Evolutionary conservation across 2,888 invertebrate genomes (phyloP).

Genomic region (Xestia c-nigrum): DNA sequence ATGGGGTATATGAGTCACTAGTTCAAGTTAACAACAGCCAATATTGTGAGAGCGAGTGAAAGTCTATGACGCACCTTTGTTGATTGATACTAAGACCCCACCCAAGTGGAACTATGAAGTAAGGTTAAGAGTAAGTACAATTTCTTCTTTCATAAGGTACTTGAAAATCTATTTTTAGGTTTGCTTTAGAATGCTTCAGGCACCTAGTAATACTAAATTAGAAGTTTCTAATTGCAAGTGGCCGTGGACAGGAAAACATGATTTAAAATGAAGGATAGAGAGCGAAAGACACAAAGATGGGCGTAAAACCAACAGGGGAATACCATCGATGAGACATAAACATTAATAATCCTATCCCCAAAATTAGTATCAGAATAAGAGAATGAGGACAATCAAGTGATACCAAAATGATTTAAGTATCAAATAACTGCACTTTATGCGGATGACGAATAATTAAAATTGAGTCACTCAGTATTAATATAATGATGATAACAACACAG

Average conservation of each 20-base stretch:
- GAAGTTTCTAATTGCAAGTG: background rate
- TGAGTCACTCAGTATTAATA: constrained; percentile 17
- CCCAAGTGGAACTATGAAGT: constrained; percentile 27
- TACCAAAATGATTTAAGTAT: background rate
- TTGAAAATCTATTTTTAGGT: background rate
- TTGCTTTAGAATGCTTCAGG: background rate
- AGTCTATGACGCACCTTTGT: constrained; percentile 54
- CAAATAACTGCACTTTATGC: background rate
- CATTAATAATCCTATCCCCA: background rate
- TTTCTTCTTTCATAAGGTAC: constrained; percentile 1
- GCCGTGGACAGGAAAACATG: background rate
- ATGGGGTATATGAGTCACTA: constrained; percentile 47
- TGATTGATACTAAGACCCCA: constrained; percentile 46
- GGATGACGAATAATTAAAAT: background rate
- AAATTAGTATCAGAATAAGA: background rate
- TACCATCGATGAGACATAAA: background rate
- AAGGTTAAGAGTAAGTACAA: constrained; percentile 26
- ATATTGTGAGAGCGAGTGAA: constrained; percentile 61
- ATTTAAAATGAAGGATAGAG: too few species aligned
- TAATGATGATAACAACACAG: background rate
- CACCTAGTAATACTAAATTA: background rate
- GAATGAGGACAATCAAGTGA: background rate
- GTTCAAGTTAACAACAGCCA: constrained; percentile 34
- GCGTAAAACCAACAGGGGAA: background rate
- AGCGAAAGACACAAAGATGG: background rate